These are phyloP conservation scores for Odontesthes bonariensis DNA, from an alignment of 2,113 vertebrate species.

Conservation along the genomic window DNA sequence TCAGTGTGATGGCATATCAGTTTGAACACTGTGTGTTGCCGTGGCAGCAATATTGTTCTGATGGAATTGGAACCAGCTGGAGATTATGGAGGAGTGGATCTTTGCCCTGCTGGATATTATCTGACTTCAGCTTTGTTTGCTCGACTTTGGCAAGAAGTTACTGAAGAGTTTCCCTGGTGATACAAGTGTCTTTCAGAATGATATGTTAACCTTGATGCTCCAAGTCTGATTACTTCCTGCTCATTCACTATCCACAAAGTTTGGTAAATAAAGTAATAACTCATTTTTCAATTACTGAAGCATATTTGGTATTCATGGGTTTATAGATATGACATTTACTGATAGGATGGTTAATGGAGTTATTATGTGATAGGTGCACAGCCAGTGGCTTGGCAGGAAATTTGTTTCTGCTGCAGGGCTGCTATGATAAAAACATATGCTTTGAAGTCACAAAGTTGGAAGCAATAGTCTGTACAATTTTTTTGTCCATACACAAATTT, in stretches of 20 bases:
- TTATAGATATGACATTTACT: slow-evolving; percentile 39
- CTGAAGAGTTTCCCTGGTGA: slow-evolving; percentile 39
- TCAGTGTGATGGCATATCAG: not conserved
- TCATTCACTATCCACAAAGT: not conserved
- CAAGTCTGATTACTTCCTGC: slow-evolving; percentile 24
- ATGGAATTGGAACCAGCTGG: slow-evolving; percentile 39
- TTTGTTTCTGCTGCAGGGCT: slow-evolving; percentile 15
- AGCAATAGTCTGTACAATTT: not conserved
- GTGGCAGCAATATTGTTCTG: slow-evolving; percentile 22
- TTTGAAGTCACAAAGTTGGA: slow-evolving; percentile 32
- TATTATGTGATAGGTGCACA: slow-evolving; percentile 32
- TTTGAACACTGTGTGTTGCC: slow-evolving; percentile 6
- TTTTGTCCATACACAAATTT: not conserved
- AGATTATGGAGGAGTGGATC: not conserved
- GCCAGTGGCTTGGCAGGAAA: slow-evolving; percentile 28
- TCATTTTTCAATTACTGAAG: slow-evolving; percentile 12
- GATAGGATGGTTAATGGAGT: slow-evolving; percentile 36
- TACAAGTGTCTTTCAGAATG: slow-evolving; percentile 31
- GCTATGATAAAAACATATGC: slow-evolving; percentile 14
- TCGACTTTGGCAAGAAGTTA: slow-evolving; percentile 24
- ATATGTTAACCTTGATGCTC: slow-evolving; percentile 23
- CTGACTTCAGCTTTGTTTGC: slow-evolving; percentile 44
- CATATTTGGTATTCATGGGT: slow-evolving; percentile 61
- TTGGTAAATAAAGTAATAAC: not conserved
- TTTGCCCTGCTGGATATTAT: slow-evolving; percentile 27